These are phyloP conservation scores for Alligator mississippiensis DNA, from an alignment of 2,113 vertebrate species.

Conservation along the genomic window DNA sequence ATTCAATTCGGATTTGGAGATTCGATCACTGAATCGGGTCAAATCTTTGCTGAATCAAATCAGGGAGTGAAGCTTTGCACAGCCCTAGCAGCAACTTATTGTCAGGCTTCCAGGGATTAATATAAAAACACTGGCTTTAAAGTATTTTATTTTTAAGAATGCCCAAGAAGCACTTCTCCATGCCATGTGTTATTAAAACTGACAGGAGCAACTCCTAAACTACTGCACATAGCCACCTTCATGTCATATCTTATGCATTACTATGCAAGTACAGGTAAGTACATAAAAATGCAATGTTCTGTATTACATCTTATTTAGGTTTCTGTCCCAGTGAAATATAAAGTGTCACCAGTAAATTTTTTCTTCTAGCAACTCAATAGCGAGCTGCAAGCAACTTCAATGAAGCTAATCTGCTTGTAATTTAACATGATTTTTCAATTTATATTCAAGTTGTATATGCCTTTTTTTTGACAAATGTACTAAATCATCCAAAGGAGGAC, in stretches of 20 bases:
- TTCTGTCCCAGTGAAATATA: neutral
- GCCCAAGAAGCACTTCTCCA: constrained; percentile 14
- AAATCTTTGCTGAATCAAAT: too few relatives aligned
- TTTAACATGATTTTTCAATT: constrained; percentile 25
- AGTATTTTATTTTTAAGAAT: constrained; percentile 42
- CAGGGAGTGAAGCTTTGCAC: too few relatives aligned
- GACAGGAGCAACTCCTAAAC: constrained; percentile 46
- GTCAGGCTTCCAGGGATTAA: constrained; percentile 38
- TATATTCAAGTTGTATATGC: constrained; percentile 9
- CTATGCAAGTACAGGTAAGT: constrained; percentile 52
- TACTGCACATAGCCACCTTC: constrained; percentile 4
- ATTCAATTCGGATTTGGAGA: too few relatives aligned
- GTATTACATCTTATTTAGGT: constrained; percentile 59
- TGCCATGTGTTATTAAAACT: constrained; percentile 49
- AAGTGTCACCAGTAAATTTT: constrained; percentile 32
- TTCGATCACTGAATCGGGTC: too few relatives aligned
- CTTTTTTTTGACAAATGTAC: constrained; percentile 11
- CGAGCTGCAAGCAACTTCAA: constrained; percentile 36
- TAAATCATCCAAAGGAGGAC: neutral
- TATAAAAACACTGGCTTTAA: constrained; percentile 31
- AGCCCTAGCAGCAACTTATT: constrained; percentile 27
- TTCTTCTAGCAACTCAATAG: constrained; percentile 5
- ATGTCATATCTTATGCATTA: constrained; percentile 49
- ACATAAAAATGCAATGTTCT: constrained; percentile 57
- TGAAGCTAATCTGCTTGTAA: constrained; percentile 48